Evolutionary conservation across 2,113 vertebrate genomes (phyloP), one percentile per base, ranked within the genome.

Genomic region (Montifringilla adamsi): DNA sequence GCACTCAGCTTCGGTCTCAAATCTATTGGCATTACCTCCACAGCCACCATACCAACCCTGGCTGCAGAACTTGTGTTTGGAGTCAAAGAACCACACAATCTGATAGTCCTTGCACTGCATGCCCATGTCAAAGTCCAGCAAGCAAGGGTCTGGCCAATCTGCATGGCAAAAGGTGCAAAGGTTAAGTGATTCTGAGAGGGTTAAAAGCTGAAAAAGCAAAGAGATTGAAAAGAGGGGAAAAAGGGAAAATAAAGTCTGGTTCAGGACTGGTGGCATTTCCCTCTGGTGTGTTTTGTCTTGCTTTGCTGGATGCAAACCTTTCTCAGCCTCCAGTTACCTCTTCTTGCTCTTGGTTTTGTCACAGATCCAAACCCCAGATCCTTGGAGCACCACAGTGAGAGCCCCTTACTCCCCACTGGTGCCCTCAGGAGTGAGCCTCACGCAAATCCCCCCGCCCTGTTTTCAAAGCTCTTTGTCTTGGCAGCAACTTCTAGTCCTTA

Each of bases 21-120:
- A 98, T 98, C 98, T 98, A 98, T 98, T 99, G 91, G 95, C 98
- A 98, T 98, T 98, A 84, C 98, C 98, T 98, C 97, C 97, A 56
- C 98, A 98, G 97, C 98, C 98, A 98, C 98, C 98, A 96, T 97
- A 98, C 98, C 98, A 98, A 98, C 98, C 98, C 98, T 98, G 97
- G 94, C 97, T 96, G 98, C 99, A 99, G 98, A 98, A 98, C 97
- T 98, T 97, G 94, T 94, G 95, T 98, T 98, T 97, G 97, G 92
- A 98, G 97, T 98, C 98, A 99, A 98, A 98, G 98, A 98, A 98
- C 98, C 98, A 99, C 96, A 98, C 98, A 98, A 97, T 98, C 97
- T 98, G 96, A 98, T 98, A 98, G 89, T 98, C 98, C 98, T 98
- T 98, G 98, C 98, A 98, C 70, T 97, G 97, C 82, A 97, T 97